Evolutionary conservation across 2,888 invertebrate species (phyloP), one percentile per base, ranked within the genome.

Genomic region (Dicyrtomina minuta): DNA sequence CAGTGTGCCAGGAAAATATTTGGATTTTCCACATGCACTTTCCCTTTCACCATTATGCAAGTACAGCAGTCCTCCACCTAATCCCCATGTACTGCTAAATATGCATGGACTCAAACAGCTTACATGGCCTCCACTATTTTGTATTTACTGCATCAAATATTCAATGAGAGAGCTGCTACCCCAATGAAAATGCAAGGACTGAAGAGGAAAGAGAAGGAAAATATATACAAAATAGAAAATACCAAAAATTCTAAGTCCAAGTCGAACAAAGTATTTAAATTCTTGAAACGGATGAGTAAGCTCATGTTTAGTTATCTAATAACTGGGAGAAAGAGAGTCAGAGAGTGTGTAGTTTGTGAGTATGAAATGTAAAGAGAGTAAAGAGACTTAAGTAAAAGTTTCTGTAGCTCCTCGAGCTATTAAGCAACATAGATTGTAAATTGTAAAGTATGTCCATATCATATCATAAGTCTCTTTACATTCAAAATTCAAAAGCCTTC

Each of bases 251-350:
- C n/a, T n/a, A n/a, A n/a, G n/a, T n/a, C n/a, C n/a, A n/a, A n/a
- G n/a, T n/a, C n/a, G n/a, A 55, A 55, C 33, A 33, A 55, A 22
- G 27, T 55, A 26, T 55, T 26, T 55, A 55, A 55, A 55, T 55
- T 27, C 55, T 55, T 27, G 24, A 17, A 55, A 55, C 55, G 55
- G 26, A 55, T 55, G 55, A 26, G 55, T 26, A 22, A 24, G 55
- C 27, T 55, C 55, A 55, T 55, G 55, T 56, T 56, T 56, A 27
- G 56, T 56, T 56, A 56, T 56, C 56, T 56, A 56, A 56, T 56
- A 56, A 56, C 33, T 15, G 33, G 17, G 33, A 27, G 24, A n/a
- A n/a, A n/a, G n/a, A n/a, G n/a, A n/a, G n/a, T n/a, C n/a, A n/a
- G n/a, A n/a, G n/a, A n/a, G n/a, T n/a, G n/a, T n/a, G n/a, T n/a